phyloP scores from a whole-genome alignment of 2,888 invertebrate genomes.

The Drosophila incognita region DNA sequence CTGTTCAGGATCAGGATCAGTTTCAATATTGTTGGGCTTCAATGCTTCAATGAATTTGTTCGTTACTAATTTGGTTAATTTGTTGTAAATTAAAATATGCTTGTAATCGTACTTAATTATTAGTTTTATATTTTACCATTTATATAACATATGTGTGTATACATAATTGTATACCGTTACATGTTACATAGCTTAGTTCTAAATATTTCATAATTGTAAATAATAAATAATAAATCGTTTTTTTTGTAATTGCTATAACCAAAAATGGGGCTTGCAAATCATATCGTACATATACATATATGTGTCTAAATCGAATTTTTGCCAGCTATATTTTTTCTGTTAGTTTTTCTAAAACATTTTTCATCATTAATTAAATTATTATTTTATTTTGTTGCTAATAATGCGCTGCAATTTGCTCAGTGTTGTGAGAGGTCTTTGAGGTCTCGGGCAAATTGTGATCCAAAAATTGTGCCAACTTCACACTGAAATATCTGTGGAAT shows the following conservation, averaged over 20 bases:
- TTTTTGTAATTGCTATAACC: slow-evolving; percentile 38
- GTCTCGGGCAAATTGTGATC: slow-evolving; percentile 52
- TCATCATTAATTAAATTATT: slow-evolving; percentile 15
- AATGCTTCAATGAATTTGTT: slow-evolving; percentile 28
- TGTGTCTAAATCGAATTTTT: slow-evolving; percentile 43
- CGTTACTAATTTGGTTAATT: slow-evolving; percentile 34
- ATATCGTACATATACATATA: background rate
- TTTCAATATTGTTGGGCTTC: slow-evolving; percentile 1
- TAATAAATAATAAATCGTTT: slow-evolving; percentile 17
- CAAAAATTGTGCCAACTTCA: slow-evolving; percentile 53
- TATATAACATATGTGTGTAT: slow-evolving; percentile 57
- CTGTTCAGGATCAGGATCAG: background rate
- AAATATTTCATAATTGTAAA: slow-evolving; percentile 51
- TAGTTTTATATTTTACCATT: slow-evolving; percentile 62
- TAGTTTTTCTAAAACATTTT: slow-evolving; percentile 56
- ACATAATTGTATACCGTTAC: slow-evolving; percentile 54
- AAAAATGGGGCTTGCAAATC: slow-evolving; percentile 53
- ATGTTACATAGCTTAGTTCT: slow-evolving; percentile 66
- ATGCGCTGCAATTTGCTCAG: slow-evolving; percentile 57
- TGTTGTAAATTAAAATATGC: slow-evolving; percentile 41
- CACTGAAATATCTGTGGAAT: slow-evolving; percentile 47
- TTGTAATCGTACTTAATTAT: slow-evolving; percentile 49
- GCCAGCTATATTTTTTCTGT: slow-evolving; percentile 37
- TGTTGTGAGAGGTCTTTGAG: slow-evolving; percentile 43
- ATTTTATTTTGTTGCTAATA: slow-evolving; percentile 25